Conservation (phyloP, 2,797 vertebrate genomes). For the Lacerta agilis region DNA sequence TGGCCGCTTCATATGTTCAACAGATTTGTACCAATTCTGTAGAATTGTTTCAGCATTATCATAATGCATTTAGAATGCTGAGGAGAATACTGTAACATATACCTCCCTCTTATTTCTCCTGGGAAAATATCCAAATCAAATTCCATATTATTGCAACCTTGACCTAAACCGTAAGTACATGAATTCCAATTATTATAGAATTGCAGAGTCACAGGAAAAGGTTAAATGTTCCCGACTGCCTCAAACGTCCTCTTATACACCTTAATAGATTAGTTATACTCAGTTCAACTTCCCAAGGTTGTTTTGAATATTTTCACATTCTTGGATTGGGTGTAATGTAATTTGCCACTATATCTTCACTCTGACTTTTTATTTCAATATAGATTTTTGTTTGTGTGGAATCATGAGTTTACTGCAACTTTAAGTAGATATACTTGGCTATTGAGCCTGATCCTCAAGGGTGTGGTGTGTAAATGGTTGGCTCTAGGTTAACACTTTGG, state of each 20-base stretch:
- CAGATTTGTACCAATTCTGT: neutral
- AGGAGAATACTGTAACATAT: neutral
- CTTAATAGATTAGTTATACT: neutral
- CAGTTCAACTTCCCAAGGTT: neutral
- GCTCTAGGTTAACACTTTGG: slow-evolving; percentile 63
- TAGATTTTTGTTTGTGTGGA: neutral
- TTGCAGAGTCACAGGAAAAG: neutral
- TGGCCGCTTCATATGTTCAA: neutral
- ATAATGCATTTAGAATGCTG: no score
- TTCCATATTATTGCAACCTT: neutral
- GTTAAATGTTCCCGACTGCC: neutral
- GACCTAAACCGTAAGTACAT: neutral
- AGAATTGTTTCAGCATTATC: neutral
- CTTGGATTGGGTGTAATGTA: neutral
- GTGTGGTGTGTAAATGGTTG: slow-evolving; percentile 63
- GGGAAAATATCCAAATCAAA: neutral
- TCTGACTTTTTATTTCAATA: neutral
- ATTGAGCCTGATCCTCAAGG: slow-evolving; percentile 59
- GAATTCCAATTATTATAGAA: neutral
- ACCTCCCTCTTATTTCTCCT: neutral
- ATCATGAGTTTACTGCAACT: neutral
- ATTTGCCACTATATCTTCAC: neutral
- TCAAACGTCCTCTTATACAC: neutral
- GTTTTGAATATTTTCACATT: slow-evolving; percentile 9
- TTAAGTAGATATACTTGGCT: slow-evolving; percentile 46